Evolutionary conservation across 2,797 vertebrate genomes (phyloP).

Genomic region (Momotus momota): DNA sequence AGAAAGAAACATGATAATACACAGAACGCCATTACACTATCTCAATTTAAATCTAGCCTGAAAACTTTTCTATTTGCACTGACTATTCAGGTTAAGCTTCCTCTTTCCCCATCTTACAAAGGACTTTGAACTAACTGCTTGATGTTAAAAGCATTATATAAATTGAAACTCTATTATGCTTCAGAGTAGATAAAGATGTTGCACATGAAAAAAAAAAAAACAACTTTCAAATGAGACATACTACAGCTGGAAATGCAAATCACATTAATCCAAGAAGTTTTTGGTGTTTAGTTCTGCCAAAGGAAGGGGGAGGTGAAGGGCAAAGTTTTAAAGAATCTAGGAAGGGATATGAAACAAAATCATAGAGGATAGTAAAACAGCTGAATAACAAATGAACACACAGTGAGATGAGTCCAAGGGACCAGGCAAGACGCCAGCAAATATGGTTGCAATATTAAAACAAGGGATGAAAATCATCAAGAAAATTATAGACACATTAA

Average conservation of each 20-base stretch:
- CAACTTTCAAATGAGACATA: conserved; percentile 61
- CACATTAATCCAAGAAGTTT: conserved; percentile 33
- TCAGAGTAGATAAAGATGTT: conserved; percentile 69
- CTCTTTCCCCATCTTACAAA: conserved; percentile 44
- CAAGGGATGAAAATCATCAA: conserved; percentile 53
- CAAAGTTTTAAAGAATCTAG: conserved; percentile 12
- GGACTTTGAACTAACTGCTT: conserved; percentile 62
- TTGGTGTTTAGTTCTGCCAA: background rate
- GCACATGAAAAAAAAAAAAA: conserved; percentile 32
- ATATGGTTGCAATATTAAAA: conserved; percentile 58
- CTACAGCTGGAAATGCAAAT: conserved; percentile 55
- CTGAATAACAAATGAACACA: conserved; percentile 44
- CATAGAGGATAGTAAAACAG: conserved; percentile 24
- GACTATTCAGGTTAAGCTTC: conserved; percentile 22
- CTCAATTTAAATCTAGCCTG: conserved; percentile 10
- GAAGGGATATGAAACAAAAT: conserved; percentile 48
- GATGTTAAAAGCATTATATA: conserved; percentile 60
- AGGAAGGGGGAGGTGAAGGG: conserved; percentile 23
- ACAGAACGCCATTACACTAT: background rate
- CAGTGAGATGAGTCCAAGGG: background rate
- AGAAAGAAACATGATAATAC: background rate
- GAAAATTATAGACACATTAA: conserved; percentile 33
- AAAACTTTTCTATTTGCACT: conserved; percentile 46
- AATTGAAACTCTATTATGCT: conserved; percentile 67
- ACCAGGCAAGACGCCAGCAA: conserved; percentile 31